Conservation (phyloP, 2,113 vertebrate species). For the Gulo gulo region DNA sequence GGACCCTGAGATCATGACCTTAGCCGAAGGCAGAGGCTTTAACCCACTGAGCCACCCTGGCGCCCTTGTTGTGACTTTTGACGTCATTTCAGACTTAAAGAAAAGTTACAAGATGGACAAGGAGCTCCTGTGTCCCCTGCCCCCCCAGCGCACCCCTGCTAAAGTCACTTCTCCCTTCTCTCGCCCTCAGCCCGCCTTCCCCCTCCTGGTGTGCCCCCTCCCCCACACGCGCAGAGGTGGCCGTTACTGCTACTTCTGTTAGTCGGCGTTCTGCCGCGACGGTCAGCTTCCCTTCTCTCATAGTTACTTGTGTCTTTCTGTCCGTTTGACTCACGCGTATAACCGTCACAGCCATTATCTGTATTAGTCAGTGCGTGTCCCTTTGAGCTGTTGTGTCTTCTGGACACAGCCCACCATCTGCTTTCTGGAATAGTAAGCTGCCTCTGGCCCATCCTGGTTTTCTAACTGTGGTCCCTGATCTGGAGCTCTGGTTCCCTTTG, state of each 20-base stretch:
- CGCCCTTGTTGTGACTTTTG: not conserved
- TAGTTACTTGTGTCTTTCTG: not conserved
- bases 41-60: no score
- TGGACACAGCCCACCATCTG: fast-evolving
- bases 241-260: not conserved
- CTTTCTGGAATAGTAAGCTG: not conserved
- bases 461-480: not conserved
- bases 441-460: not conserved
- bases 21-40: no score
- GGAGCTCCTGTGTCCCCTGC: not conserved
- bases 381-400: not conserved
- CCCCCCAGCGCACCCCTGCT: not conserved
- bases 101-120: not conserved
- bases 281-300: no score
- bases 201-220: not conserved
- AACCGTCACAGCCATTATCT: not conserved
- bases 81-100: not conserved
- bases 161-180: fast-evolving
- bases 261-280: not conserved
- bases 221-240: no score
- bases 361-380: not conserved
- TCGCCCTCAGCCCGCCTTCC: no score
- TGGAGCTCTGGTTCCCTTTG: not conserved
- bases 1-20: no score
- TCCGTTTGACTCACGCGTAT: fast-evolving